Percentiles rank a stretch among this genome's conserved stretches.
phyloP scores from a whole-genome alignment of 2,797 vertebrate species.

The Phoebastria nigripes region DNA sequence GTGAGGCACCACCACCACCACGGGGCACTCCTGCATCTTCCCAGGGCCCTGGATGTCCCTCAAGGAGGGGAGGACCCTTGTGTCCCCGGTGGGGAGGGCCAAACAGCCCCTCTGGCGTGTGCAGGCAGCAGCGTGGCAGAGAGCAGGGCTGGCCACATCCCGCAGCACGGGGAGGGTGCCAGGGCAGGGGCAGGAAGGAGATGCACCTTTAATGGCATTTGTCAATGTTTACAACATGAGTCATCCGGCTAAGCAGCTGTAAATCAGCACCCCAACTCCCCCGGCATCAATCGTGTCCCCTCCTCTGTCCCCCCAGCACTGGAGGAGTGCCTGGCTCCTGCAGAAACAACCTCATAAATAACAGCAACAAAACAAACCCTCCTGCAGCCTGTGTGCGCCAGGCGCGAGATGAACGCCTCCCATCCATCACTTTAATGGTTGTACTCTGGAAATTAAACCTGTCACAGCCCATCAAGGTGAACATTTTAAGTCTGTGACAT shows the following conservation, averaged over 20 bases:
- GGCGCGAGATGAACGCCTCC: background rate
- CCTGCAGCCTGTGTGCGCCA: background rate
- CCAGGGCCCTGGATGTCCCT: background rate
- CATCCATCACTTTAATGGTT: slow-evolving; percentile 75
- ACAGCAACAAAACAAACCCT: slow-evolving; percentile 52
- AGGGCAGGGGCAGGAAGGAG: background rate
- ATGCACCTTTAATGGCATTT: slow-evolving; percentile 62
- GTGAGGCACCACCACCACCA: background rate
- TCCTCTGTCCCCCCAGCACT: background rate
- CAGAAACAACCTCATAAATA: slow-evolving; percentile 70
- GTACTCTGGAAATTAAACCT: slow-evolving; percentile 77
- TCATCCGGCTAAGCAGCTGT: slow-evolving; percentile 48
- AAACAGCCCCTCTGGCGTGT: background rate
- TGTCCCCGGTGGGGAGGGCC: accelerated
- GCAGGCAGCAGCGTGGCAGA: accelerated
- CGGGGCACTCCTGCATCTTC: background rate
- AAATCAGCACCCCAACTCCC: slow-evolving; percentile 57
- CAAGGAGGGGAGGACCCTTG: accelerated
- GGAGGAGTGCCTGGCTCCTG: slow-evolving; percentile 48
- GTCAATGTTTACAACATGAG: slow-evolving; percentile 59
- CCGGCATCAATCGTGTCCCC: background rate
- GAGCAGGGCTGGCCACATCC: background rate
- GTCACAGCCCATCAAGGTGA: slow-evolving; percentile 63
- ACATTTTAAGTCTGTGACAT: slow-evolving; percentile 43
- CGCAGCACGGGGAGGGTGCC: accelerated